Conservation (phyloP, 2,888 invertebrate species). For the Bembecia ichneumoniformis region DNA sequence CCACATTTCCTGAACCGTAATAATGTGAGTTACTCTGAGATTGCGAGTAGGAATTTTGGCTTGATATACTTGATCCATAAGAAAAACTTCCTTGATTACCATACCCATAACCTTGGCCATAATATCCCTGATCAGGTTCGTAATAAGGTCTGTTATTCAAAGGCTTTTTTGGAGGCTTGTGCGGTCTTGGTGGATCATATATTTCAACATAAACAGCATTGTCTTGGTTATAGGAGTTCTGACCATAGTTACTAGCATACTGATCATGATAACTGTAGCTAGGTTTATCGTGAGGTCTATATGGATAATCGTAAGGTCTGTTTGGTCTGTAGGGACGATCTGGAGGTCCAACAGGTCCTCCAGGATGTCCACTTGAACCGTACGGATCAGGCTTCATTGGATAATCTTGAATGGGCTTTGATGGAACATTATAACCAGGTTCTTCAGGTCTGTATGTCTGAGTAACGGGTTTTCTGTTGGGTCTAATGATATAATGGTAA, state of each 20-base stretch:
- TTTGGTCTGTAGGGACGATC: slow-evolving; percentile 25
- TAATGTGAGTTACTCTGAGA: slow-evolving; percentile 22
- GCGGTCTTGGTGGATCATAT: slow-evolving; percentile 49
- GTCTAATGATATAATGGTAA: slow-evolving; percentile 47
- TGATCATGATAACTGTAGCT: slow-evolving; percentile 38
- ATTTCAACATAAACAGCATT: slow-evolving; percentile 54
- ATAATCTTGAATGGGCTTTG: slow-evolving; percentile 8
- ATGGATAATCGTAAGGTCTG: slow-evolving; percentile 14
- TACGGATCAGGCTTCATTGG: slow-evolving; percentile 19
- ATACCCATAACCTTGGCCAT: slow-evolving; percentile 23
- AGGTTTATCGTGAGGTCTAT: slow-evolving; percentile 27
- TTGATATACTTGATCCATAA: slow-evolving; percentile 27
- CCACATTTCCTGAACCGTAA: slow-evolving; percentile 13
- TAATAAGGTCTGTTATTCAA: slow-evolving; percentile 25
- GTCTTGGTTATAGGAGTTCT: slow-evolving; percentile 29
- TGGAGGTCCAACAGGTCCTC: slow-evolving; percentile 24
- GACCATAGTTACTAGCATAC: slow-evolving; percentile 44
- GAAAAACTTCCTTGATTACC: slow-evolving; percentile 27
- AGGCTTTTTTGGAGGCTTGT: slow-evolving; percentile 25
- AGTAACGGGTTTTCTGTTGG: slow-evolving; percentile 41
- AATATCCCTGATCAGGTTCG: slow-evolving; percentile 17
- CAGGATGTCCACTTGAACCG: slow-evolving; percentile 16
- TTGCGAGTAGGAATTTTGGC: slow-evolving; percentile 30
- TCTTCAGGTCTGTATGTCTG: slow-evolving; percentile 15
- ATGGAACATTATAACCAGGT: slow-evolving; percentile 14